A percentile compares a stretch with the other conserved stretches of the same genome.
Conservation (phyloP, 53 echinoderm and acorn worm genomes). For the Holothuria scabra region DNA sequence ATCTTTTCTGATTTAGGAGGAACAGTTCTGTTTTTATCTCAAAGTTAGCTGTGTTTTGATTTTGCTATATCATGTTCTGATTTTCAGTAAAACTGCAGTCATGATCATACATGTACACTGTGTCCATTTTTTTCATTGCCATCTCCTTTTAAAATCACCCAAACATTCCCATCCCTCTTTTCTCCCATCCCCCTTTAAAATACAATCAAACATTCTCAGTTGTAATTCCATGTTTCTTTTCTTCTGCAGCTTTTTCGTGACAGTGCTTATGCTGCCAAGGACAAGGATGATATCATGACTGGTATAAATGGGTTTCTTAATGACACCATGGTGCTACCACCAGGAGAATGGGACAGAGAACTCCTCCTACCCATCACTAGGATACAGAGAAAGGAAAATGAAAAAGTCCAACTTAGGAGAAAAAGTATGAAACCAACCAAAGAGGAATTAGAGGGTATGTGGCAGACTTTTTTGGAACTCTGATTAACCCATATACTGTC, state of each 20-base stretch:
- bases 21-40: too few species aligned
- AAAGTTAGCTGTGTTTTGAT: too few species aligned
- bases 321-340: constrained; percentile 95
- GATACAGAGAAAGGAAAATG: constrained; percentile 84
- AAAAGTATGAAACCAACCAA: constrained; percentile 80
- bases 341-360: constrained; percentile 96
- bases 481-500: too few species aligned
- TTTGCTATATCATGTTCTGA: too few species aligned
- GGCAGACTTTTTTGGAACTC: not conserved
- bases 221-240: not conserved
- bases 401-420: constrained; percentile 83
- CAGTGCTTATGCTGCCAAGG: constrained; percentile 81
- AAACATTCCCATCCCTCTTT: too few species aligned
- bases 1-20: too few species aligned
- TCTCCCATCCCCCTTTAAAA: too few species aligned
- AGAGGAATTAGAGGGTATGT: constrained; percentile 78
- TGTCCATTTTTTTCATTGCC: too few species aligned
- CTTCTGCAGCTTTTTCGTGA: constrained; percentile 77
- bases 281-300: constrained; percentile 87
- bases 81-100: too few species aligned
- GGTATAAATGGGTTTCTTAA: constrained; percentile 94
- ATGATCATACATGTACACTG: too few species aligned
- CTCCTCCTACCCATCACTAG: constrained; percentile 86
- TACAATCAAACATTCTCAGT: too few species aligned
- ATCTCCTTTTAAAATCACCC: too few species aligned